Base-by-base conservation (phyloP, 2,888 invertebrate genomes). In the Halictus quadricinctus region DNA sequence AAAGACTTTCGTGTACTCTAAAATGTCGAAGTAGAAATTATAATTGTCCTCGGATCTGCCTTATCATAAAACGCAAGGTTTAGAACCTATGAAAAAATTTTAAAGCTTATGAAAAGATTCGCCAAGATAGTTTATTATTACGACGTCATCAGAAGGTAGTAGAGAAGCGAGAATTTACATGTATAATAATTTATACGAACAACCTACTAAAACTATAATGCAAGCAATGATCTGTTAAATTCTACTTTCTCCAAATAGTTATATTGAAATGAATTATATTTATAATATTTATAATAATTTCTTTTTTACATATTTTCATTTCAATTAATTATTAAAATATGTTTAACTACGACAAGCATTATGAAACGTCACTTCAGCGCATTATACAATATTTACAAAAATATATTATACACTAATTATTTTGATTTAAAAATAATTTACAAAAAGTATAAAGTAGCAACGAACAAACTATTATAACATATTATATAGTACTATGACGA, bases 401-500 rank as follows among this genome's bases (percentile, higher is more conserved):
- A 25, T 60, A 60, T 13, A 25, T 60, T 29, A 15, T 29, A 15
- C 7, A 29, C 2, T 15, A 60, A 15, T 29, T 66, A 66, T 25
- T 21, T 25, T 58, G 25, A 75, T 60, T 58, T 60, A n/a, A 64
- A 76, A 76, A 60, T 64, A 76, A 76, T 46, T 64, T 64, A 46
- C 46, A 29, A 25, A 46, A 43, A 46, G 25, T 46, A 4, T 58
- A 18, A 60, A 25, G 4, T 29, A 60, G 29, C 60, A 18, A 75
- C 25, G 43, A 15, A 46, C 29, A 15, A 18, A 25, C 12, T 36
- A 36, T 36, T 36, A 36, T 36, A 36, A 36, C 36, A 36, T 36
- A 36, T 36, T 36, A 1, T 36, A 36, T 36, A 36, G 36, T 60
- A 36, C 15, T 6, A 36, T 66, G 36, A 66, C 29, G 15, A 6